A percentile compares a stretch with the other conserved stretches of the same genome.
These are phyloP conservation scores for Endotricha flammealis DNA, from an alignment of 2,888 invertebrate genomes.

Conservation along the genomic window DNA sequence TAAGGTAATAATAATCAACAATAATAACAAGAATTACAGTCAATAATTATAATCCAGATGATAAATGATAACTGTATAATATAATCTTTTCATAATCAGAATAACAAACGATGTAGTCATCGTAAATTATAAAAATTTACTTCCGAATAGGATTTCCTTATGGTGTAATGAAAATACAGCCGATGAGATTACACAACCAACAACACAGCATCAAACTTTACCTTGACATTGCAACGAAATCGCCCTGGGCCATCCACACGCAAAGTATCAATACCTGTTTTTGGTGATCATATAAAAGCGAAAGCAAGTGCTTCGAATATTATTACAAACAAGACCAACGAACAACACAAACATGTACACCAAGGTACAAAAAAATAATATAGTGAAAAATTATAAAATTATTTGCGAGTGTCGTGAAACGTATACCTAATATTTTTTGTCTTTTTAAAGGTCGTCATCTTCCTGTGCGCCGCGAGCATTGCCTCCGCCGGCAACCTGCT, in stretches of 20 bases:
- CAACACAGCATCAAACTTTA: constrained; percentile 26
- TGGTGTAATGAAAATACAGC: constrained; percentile 13
- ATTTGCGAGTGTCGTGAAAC: too few species aligned
- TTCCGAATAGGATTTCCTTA: constrained; percentile 32
- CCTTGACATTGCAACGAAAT: constrained; percentile 66
- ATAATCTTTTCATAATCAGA: background rate
- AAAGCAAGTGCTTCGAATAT: constrained; percentile 54
- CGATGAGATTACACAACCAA: constrained; percentile 33
- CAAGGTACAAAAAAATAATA: constrained; percentile 48
- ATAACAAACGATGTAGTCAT: background rate
- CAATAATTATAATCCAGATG: too few species aligned
- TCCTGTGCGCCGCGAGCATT: constrained; percentile 78
- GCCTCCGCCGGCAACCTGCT: constrained; percentile 79
- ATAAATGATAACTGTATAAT: too few species aligned
- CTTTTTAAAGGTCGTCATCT: constrained; percentile 61
- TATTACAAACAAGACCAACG: constrained; percentile 56
- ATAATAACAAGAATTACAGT: too few species aligned
- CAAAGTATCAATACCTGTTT: constrained; percentile 54
- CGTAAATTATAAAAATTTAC: background rate
- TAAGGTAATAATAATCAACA: too few species aligned
- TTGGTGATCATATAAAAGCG: constrained; percentile 61
- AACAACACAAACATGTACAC: constrained; percentile 66
- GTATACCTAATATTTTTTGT: background rate
- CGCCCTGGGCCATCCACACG: constrained; percentile 37
- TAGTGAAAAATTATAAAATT: constrained; percentile 6